These are phyloP conservation scores for Ondatra zibethicus DNA, from an alignment of 2,113 vertebrate species.

Conservation along the genomic window DNA sequence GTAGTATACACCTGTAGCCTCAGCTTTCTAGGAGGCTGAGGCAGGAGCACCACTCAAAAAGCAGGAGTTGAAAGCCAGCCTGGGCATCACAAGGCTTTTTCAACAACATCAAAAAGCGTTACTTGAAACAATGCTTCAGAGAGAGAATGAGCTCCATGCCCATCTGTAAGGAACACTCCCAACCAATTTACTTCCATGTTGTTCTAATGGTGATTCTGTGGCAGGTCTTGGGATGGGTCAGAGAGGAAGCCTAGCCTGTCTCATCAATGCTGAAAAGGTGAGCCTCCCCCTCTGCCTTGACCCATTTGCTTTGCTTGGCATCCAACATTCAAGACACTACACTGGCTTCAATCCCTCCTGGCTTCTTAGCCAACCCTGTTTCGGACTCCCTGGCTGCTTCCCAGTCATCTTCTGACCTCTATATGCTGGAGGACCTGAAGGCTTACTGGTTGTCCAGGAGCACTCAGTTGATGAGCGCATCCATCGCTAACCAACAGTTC, in stretches of 20 bases:
- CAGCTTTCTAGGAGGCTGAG: not conserved
- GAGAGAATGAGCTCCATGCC: not conserved
- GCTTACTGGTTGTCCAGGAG: not conserved
- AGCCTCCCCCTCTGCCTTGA: not conserved
- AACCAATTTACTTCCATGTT: not conserved
- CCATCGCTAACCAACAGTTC: not conserved
- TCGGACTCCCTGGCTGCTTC: not conserved
- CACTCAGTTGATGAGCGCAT: not conserved
- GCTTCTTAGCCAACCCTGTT: not conserved
- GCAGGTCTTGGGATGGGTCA: not conserved
- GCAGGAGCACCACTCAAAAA: not conserved
- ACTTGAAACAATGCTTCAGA: not conserved
- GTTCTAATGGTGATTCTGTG: not conserved
- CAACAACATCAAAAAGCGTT: not conserved
- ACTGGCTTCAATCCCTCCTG: not conserved
- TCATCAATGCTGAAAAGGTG: not conserved
- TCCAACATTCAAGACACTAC: not conserved
- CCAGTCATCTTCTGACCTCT: not conserved
- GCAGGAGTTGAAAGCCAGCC: not conserved
- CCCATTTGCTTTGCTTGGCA: not conserved
- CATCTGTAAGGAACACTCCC: not conserved
- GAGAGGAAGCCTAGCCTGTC: not conserved
- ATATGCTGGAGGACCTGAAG: not conserved
- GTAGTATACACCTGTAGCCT: not conserved
- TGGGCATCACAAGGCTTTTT: not conserved